A percentile compares a stretch with the other conserved stretches of the same genome.
phyloP scores from a whole-genome alignment of 1,140 invertebrate species.

The Dolichoris vasculosae region DNA sequence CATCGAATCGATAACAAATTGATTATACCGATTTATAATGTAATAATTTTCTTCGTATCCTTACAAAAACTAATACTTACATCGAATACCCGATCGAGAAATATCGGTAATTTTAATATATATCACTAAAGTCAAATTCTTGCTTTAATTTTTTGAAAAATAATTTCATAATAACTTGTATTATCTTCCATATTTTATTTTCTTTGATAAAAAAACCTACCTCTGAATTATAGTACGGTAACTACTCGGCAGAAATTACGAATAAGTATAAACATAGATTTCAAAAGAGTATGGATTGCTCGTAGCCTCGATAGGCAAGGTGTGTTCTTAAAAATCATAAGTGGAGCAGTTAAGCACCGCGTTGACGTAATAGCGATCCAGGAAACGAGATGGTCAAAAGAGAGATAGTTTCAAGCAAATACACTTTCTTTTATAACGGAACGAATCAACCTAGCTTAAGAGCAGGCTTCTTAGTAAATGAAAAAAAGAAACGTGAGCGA shows the following conservation, averaged over 20 bases:
- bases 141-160: not conserved
- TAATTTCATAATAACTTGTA: not conserved
- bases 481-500: not conserved
- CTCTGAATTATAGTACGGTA: not conserved
- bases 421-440: constrained; percentile 19
- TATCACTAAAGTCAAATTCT: not conserved
- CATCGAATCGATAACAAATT: too few species aligned
- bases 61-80: too few species aligned
- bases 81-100: too few species aligned
- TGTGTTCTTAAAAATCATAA: not conserved
- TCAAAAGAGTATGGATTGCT: not conserved
- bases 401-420: not conserved
- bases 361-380: constrained; percentile 1
- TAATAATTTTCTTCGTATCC: too few species aligned
- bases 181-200: not conserved
- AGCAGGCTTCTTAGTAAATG: constrained; percentile 13
- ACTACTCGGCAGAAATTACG: not conserved
- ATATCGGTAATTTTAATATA: too few species aligned
- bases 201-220: not conserved
- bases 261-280: not conserved
- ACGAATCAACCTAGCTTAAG: not conserved
- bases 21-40: too few species aligned
- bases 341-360: not conserved
- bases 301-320: not conserved
- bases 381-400: not conserved